Conservation (phyloP, 2,113 vertebrate genomes). For the Melierax canorus region DNA sequence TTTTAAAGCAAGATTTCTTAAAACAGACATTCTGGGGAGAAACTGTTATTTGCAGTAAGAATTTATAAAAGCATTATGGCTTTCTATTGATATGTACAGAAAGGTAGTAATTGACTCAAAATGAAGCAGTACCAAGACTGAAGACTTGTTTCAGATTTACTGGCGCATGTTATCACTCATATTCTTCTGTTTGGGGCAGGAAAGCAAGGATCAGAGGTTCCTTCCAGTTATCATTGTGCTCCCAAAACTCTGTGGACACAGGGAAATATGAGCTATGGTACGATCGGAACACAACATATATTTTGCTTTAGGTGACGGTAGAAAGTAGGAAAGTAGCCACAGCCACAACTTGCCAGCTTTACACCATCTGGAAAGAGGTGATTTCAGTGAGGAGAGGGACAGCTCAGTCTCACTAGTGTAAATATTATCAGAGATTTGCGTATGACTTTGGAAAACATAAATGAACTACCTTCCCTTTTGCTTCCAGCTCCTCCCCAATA, state of each 20-base stretch:
- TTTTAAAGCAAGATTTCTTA: background rate
- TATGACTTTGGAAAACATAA: background rate
- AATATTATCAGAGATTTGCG: background rate
- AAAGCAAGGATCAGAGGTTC: background rate
- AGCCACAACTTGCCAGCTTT: background rate
- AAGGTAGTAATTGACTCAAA: background rate
- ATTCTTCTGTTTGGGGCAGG: background rate
- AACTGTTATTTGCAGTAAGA: background rate
- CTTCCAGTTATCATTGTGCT: background rate
- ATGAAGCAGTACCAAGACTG: background rate
- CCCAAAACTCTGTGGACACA: fast-evolving
- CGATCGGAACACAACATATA: background rate
- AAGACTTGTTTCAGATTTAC: background rate
- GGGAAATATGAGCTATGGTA: background rate
- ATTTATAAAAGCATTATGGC: background rate
- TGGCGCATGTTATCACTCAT: background rate
- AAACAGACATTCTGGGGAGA: background rate
- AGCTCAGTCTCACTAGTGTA: background rate
- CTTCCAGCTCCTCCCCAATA: background rate
- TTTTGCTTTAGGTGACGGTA: background rate
- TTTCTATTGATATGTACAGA: background rate
- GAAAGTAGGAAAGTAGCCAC: background rate
- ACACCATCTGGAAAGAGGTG: background rate
- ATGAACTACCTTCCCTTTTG: background rate
- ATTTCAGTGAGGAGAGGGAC: background rate